A percentile compares a stretch with the other conserved stretches of the same genome.
These are phyloP conservation scores for Pseudotriccus pelzelni DNA, from an alignment of 2,797 vertebrate genomes.

Conservation along the genomic window DNA sequence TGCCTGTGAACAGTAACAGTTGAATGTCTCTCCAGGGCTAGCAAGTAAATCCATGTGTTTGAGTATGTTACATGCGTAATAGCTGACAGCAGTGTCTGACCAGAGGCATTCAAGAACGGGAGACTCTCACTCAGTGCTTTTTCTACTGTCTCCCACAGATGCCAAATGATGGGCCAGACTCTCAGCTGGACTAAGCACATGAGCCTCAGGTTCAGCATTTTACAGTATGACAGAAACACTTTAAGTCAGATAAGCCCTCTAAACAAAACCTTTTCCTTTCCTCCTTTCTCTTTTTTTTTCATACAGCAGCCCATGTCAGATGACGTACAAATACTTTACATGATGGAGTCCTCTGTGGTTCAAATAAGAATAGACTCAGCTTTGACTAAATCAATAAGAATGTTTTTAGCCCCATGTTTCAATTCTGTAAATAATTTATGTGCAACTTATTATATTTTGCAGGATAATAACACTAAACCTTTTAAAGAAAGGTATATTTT, in stretches of 20 bases:
- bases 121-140: background rate
- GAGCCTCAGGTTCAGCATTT: constrained; percentile 45
- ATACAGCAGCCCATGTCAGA: background rate
- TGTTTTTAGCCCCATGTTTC: background rate
- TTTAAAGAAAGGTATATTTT: background rate
- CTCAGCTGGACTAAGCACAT: constrained; percentile 27
- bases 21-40: background rate
- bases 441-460: background rate
- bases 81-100: constrained; percentile 10
- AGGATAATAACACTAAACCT: background rate
- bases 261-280: background rate
- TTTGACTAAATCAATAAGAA: background rate
- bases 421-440: background rate
- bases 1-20: background rate
- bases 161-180: background rate
- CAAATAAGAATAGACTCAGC: background rate
- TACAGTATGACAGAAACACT: constrained; percentile 35
- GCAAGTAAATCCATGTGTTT: background rate
- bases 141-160: background rate
- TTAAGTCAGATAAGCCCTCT: constrained; percentile 18
- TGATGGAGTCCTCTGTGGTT: background rate
- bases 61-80: background rate
- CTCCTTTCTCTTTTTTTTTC: too few relatives aligned
- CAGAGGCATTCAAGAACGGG: background rate
- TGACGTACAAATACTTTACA: background rate